Base-by-base conservation (phyloP, 2,888 invertebrate species). In the Omphaloscelis lunosa region DNA sequence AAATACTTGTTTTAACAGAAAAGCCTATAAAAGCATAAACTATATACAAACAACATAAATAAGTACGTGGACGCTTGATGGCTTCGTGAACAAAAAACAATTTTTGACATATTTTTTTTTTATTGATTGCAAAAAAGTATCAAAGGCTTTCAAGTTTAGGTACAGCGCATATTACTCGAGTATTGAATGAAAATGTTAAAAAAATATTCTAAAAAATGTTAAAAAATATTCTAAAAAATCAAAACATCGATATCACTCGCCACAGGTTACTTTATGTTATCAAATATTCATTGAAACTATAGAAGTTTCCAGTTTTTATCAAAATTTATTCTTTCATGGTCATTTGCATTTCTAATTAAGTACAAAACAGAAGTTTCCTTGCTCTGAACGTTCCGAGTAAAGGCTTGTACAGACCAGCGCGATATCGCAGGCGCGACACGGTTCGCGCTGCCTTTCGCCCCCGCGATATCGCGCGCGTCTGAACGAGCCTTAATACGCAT, bases 211-310 rank as follows among this genome's bases (percentile, higher is more conserved):
- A n/a, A n/a, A n/a, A 34, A 39, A 39, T 15, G 0, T 63, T n/a
- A 8, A 39, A 63, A n/a, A n/a, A 63, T 41, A n/a, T 62, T 39
- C 6, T 9, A n/a, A n/a, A n/a, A n/a, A n/a, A 41, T 17, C 17
- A 20, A 65, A 20, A 41, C 27, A 65, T 65, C 39, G 11, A 17
- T 6, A 11, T 41, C 41, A 41, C n/a, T 27, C 62, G 3, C 41
- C 17, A 63, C 39, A 41, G 11, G 27, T 29, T 20, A 12, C 27
- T 65, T 20, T 27, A 20, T 56, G 7, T 27, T 45, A 45, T 65
- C 65, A 27, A 66, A 66, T 29, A 66, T 66, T 66, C 12, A 66
- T 45, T 66, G 66, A 8, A 45, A 45, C 20, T 41, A 17, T n/a
- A 9, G 11, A 17, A 27, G 20, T 41, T 41, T 65, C 63, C 39